Conservation (phyloP, 2,888 invertebrate species). For the Trachelus troglodyta region DNA sequence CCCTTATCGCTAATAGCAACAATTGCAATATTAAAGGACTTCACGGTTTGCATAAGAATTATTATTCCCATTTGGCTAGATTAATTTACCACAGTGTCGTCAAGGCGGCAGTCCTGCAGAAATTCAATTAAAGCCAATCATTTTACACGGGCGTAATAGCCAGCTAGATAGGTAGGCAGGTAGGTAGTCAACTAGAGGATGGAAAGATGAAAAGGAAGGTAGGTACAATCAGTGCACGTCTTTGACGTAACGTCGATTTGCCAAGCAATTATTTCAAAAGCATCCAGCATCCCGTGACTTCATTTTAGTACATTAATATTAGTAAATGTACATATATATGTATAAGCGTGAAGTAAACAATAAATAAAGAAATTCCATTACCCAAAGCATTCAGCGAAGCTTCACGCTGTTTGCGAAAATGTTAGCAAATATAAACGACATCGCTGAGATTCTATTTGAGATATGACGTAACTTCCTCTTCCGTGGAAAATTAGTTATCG, state of each 20-base stretch:
- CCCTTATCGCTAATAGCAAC: background rate
- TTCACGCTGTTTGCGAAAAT: background rate
- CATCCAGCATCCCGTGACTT: background rate
- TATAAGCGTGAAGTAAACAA: background rate
- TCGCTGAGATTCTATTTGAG: background rate
- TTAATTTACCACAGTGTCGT: background rate
- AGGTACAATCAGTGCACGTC: background rate
- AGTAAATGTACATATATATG: background rate
- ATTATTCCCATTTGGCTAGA: background rate
- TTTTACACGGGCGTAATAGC: background rate
- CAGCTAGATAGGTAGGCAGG: background rate
- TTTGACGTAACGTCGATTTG: background rate
- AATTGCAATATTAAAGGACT: background rate
- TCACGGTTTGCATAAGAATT: background rate
- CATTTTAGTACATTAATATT: background rate
- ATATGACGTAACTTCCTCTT: background rate
- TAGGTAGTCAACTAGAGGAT: background rate
- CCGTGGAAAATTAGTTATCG: background rate
- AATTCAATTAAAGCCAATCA: background rate
- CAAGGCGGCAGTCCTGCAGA: background rate
- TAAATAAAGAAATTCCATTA: background rate
- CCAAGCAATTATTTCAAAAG: background rate
- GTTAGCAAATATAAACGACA: background rate
- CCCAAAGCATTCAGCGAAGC: background rate
- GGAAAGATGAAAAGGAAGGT: background rate